Evolutionary conservation across 53 echinoderm and acorn worm species (phyloP).

Genomic region (Echinometra lucunter): DNA sequence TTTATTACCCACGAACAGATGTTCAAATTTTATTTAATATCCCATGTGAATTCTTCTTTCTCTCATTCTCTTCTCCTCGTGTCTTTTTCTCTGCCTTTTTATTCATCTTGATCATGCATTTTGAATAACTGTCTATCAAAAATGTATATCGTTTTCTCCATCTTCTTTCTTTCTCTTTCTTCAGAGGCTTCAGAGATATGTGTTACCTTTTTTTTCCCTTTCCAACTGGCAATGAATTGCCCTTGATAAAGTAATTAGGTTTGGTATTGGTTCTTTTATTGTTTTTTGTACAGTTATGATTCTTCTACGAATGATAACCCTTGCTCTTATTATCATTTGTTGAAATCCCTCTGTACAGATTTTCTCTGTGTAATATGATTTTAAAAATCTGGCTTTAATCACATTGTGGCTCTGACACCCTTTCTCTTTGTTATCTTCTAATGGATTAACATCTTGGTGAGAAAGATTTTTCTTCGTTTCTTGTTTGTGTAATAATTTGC

Average conservation of each 20-base stretch:
- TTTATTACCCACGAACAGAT: slow-evolving; percentile 60
- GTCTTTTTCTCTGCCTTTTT: neutral
- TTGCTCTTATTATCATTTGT: neutral
- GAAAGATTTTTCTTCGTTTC: neutral
- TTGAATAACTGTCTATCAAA: slow-evolving; percentile 18
- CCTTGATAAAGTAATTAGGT: neutral
- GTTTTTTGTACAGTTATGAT: neutral
- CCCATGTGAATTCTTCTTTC: slow-evolving; percentile 41
- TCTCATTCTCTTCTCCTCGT: neutral
- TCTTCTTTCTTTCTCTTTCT: neutral
- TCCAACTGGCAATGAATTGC: neutral
- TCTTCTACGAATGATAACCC: neutral
- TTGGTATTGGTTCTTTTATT: neutral
- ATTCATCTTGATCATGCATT: neutral
- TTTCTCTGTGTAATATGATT: too few species aligned
- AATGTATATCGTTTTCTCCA: neutral
- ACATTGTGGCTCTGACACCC: neutral
- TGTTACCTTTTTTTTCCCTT: neutral
- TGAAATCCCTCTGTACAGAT: neutral
- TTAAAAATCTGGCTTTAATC: too few species aligned
- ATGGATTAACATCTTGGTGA: too few species aligned
- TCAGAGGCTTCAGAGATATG: neutral
- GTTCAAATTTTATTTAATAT: slow-evolving; percentile 57
- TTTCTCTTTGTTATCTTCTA: neutral
- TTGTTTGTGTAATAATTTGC: neutral